These are phyloP conservation scores for Chloroclysta siterata DNA, from an alignment of 2,888 invertebrate genomes.

Conservation along the genomic window DNA sequence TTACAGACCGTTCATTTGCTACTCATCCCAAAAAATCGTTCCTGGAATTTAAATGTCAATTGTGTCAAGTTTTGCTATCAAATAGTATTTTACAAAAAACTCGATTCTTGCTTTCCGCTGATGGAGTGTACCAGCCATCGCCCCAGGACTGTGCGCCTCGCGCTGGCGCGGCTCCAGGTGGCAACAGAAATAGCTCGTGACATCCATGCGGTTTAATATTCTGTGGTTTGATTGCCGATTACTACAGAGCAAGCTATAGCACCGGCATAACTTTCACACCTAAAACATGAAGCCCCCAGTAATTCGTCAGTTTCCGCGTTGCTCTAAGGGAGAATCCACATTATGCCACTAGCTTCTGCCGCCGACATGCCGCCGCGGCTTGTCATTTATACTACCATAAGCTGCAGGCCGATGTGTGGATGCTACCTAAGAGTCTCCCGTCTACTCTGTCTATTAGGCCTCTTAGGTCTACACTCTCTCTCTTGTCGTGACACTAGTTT, in stretches of 20 bases:
- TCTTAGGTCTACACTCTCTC: too few species aligned
- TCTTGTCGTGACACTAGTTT: too few species aligned
- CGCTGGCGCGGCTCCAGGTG: conserved; percentile 61
- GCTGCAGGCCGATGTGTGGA: too few species aligned
- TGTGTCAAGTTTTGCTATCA: neutral
- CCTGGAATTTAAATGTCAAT: too few species aligned
- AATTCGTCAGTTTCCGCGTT: neutral
- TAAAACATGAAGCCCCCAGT: neutral
- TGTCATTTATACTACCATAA: too few species aligned
- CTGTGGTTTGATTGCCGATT: conserved; percentile 30
- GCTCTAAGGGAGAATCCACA: too few species aligned
- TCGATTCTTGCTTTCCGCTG: neutral
- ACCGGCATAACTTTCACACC: conserved; percentile 1
- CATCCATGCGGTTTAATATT: conserved; percentile 59
- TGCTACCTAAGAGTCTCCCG: too few species aligned
- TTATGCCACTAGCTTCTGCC: too few species aligned
- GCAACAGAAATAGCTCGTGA: conserved; percentile 64
- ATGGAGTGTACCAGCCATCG: conserved; percentile 12
- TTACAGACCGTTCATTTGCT: too few species aligned
- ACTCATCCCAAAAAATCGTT: too few species aligned
- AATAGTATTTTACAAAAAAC: neutral
- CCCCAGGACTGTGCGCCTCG: conserved; percentile 25
- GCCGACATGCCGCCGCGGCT: too few species aligned
- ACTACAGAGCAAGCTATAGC: conserved; percentile 8
- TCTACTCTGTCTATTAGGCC: too few species aligned